Evolutionary conservation across 2,888 invertebrate species (phyloP).

Genomic region (Dyspetes luteomarginatus): DNA sequence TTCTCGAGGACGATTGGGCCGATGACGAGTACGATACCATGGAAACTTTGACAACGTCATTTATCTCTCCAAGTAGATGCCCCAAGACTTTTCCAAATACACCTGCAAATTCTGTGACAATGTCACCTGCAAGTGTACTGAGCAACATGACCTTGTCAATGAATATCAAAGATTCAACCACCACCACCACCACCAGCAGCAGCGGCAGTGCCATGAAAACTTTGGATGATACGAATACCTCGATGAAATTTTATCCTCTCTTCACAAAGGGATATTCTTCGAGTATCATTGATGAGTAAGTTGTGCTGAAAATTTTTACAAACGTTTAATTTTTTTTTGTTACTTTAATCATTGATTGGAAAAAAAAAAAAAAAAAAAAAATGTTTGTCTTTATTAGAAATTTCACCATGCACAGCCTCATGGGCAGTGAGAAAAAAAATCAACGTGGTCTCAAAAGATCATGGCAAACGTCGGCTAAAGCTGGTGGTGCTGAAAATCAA

Average conservation of each 20-base stretch:
- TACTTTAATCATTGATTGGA: too few relatives aligned
- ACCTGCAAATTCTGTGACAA: constrained; percentile 64
- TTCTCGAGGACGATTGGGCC: constrained; percentile 81
- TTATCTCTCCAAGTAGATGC: constrained; percentile 74
- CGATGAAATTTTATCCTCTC: constrained; percentile 76
- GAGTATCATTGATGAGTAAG: constrained; percentile 71
- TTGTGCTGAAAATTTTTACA: too few relatives aligned
- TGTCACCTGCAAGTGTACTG: constrained; percentile 85
- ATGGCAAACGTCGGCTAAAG: constrained; percentile 83
- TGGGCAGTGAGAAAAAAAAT: constrained; percentile 39
- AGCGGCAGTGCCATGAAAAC: constrained; percentile 11
- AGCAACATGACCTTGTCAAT: constrained; percentile 84
- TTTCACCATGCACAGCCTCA: too few relatives aligned
- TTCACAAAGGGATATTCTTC: constrained; percentile 76
- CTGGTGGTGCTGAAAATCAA: constrained; percentile 85
- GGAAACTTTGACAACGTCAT: constrained; percentile 67
- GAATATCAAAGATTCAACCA: constrained; percentile 82
- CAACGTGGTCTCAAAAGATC: constrained; percentile 71
- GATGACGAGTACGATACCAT: constrained; percentile 78
- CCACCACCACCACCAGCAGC: too few relatives aligned
- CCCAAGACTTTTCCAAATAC: too few relatives aligned
- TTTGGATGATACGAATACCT: background rate
- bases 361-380: too few relatives aligned
- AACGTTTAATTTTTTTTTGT: background rate
- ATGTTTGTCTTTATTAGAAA: too few relatives aligned